These are phyloP conservation scores for fruit fly (Drosophila melanogaster) DNA, from an alignment of 1,140 invertebrate species.

Conservation along the genomic window Release_6_plus_ISO1_MT NT_033777.3:21006501-21007000, in stretches of 20 bases:
- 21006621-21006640: slow-evolving; percentile 89
- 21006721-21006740: slow-evolving; percentile 86
- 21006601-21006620: slow-evolving; percentile 90
- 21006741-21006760: slow-evolving; percentile 55
- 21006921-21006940: slow-evolving; percentile 33
- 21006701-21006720: slow-evolving; percentile 92
- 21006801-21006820: slow-evolving; percentile 55
- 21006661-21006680: slow-evolving; percentile 90
- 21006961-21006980: slow-evolving; percentile 49
- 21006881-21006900: slow-evolving; percentile 48
- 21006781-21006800: slow-evolving; percentile 78
- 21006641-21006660: slow-evolving; percentile 88
- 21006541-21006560: slow-evolving; percentile 91
- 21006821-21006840: not conserved
- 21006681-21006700: slow-evolving; percentile 92
- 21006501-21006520: slow-evolving; percentile 90
- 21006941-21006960: slow-evolving; percentile 43
- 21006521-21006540: slow-evolving; percentile 92
- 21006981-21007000: slow-evolving; percentile 45
- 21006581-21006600: slow-evolving; percentile 94
- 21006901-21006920: slow-evolving; percentile 58
- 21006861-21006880: slow-evolving; percentile 66
- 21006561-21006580: slow-evolving; percentile 92
- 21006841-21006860: slow-evolving; percentile 52
- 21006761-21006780: slow-evolving; percentile 56